Base-by-base conservation (phyloP, 2,113 vertebrate species). In the Xenopus laevis region DNA sequence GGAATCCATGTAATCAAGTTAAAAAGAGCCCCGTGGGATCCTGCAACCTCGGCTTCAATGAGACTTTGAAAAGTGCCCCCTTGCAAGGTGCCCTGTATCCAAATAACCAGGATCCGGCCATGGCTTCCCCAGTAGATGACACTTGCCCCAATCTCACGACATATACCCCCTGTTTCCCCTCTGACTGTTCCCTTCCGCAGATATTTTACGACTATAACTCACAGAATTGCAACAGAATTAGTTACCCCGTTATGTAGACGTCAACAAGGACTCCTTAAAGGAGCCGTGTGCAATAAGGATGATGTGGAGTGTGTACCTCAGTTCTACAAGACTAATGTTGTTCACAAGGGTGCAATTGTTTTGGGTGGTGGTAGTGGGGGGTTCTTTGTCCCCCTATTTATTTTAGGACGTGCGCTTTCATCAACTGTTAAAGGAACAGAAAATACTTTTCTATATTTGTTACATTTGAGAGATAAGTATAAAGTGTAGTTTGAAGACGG, bases 141-240 rank as follows among this genome's bases (percentile, higher is more conserved):
- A 89, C 71, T 57, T 74, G 88, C 2, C 86, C 90, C 72, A 90
- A 84, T 30, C 79, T 93, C 44, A 80, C 90, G 79, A 79, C 84
- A 18, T 95, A 97, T 74, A 79, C 90, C 0, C 89, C 92, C 74
- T 95, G 94, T 88, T 97, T 96, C 73, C 82, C 95, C 15, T 55
- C 53, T 55, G 96, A 98, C 80, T 96, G 93, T 84, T 80, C 93
- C 9, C 73, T 91, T 71, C 88, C 95, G 27, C 92, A 92, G 80
- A 82, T 88, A 79, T 84, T 91, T 33, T 98, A 95, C 40, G 95
- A 96, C 16, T 91, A 90, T 82, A 76, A 81, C 57, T 79, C 86
- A 12, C 91, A 88, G 53, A 50, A 50, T 50, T 96, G 88, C 81
- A 87, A 78, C 82, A 90, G 94, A 82, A 61, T 79, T 0, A 86